These are phyloP conservation scores for Pseudomyrmex concolor DNA, from an alignment of 1,140 invertebrate species.

Conservation along the genomic window DNA sequence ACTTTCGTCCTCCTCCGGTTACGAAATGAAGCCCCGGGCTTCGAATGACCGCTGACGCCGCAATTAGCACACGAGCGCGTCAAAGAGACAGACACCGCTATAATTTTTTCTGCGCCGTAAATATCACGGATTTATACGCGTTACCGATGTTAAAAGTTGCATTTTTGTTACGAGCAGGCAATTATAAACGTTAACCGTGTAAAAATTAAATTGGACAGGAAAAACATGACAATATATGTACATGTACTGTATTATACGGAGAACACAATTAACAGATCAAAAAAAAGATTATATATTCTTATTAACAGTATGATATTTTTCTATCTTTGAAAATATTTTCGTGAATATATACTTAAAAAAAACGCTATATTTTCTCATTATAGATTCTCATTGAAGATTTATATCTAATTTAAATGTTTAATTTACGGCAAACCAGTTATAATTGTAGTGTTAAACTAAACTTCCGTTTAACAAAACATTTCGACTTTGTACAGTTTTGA, in stretches of 20 bases:
- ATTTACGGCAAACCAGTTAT: too few relatives aligned
- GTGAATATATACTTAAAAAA: too few relatives aligned
- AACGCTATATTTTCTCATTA: too few relatives aligned
- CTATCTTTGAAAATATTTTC: too few relatives aligned
- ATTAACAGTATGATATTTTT: too few relatives aligned
- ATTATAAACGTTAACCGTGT: neutral
- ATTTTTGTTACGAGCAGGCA: neutral
- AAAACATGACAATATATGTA: too few relatives aligned
- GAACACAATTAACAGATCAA: neutral
- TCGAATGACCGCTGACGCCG: conserved; percentile 65
- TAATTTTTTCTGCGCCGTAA: conserved; percentile 31
- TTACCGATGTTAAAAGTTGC: neutral
- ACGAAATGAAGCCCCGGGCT: conserved; percentile 47
- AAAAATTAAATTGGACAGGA: neutral
- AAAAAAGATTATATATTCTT: neutral
- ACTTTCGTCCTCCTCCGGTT: conserved; percentile 68
- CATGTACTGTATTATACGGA: neutral
- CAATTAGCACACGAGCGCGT: conserved; percentile 61
- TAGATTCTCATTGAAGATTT: too few relatives aligned
- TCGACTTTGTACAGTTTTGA: too few relatives aligned
- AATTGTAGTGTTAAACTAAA: too few relatives aligned
- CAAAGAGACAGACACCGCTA: conserved; percentile 7
- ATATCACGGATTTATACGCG: conserved; percentile 18
- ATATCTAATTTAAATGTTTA: too few relatives aligned
- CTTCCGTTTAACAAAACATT: too few relatives aligned